Percentiles rank a stretch among this genome's conserved stretches.
Evolutionary conservation across 2,113 vertebrate species (phyloP).

Genomic region (Nematolebias whitei): DNA sequence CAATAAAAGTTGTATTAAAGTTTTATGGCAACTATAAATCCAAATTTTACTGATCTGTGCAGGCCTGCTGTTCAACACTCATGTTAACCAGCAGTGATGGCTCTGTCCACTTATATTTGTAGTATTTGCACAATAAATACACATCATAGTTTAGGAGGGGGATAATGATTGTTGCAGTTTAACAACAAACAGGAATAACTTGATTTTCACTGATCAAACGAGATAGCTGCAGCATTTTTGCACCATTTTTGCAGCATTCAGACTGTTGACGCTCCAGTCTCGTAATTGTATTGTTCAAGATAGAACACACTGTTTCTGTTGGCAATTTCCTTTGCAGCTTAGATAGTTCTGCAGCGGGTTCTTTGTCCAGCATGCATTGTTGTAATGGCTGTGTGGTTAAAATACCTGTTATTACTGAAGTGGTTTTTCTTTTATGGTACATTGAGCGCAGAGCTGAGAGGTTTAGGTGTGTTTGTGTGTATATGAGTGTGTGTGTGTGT

Average conservation of each 20-base stretch:
- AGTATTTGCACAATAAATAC: slow-evolving; percentile 33
- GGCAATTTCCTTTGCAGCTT: slow-evolving; percentile 55
- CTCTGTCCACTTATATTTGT: slow-evolving; percentile 41
- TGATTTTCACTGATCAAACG: slow-evolving; percentile 48
- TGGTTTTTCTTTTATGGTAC: slow-evolving; percentile 60
- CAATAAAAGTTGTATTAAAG: neutral
- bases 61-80: slow-evolving; percentile 25
- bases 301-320: slow-evolving; percentile 49
- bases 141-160: slow-evolving; percentile 36
- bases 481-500: slow-evolving; percentile 13
- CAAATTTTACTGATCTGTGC: neutral
- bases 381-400: slow-evolving; percentile 57
- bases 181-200: slow-evolving; percentile 31
- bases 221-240: slow-evolving; percentile 38
- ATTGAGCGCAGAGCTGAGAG: slow-evolving; percentile 59
- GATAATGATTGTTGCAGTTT: slow-evolving; percentile 42
- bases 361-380: slow-evolving; percentile 58
- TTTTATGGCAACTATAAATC: neutral
- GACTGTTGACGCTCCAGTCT: slow-evolving; percentile 48
- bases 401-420: slow-evolving; percentile 68
- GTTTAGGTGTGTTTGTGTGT: slow-evolving; percentile 44
- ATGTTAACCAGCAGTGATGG: slow-evolving; percentile 38
- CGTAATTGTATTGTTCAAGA: slow-evolving; percentile 58
- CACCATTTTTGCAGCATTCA: slow-evolving; percentile 27
- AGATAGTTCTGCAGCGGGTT: slow-evolving; percentile 30